Base-by-base conservation (phyloP, 2,888 invertebrate genomes). In the Allacma fusca region DNA sequence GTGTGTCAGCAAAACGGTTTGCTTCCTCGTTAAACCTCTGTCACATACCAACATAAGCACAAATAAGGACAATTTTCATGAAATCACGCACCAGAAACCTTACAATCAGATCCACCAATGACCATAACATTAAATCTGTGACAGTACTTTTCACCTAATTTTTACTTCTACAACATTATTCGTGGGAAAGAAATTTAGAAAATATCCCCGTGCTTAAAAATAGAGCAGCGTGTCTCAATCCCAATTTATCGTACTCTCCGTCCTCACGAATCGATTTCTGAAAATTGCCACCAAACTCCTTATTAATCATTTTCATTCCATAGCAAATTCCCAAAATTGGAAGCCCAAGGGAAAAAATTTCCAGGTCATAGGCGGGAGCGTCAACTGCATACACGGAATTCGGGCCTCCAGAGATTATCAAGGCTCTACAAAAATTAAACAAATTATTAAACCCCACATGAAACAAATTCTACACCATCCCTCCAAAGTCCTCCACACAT, bases 291-390 rank as follows among this genome's bases (percentile, higher is more conserved):
- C n/a, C n/a, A n/a, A n/a, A n/a, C n/a, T n/a, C n/a, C 88, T 97
- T 98, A 88, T 98, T 98, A 89, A 99, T 90, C 93, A 99, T 93
- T 90, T 99, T 98, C 94, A 99, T 96, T 65, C 99, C 99, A 89
- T 99, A 99, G 88, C 99, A 99, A 86, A 99, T 99, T 85, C 98
- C 98, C 89, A 89, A 80, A 81, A 85, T 93, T 7, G 99, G 99
- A 84, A 99, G 89, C 82, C 96, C 97, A 87, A 96, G 93, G 88
- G 93, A 92, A 88, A 99, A 99, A 85, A 99, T 95, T 85, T 95
- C 95, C 0, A 96, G 91, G 87, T 99, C 98, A 86, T 97, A 98
- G 86, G 91, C 89, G 21, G 97, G 97, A 73, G 98, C 97, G 88
- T 97, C 95, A 83, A 93, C 92, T 13, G 95, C 95, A 87, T 96